Evolutionary conservation across 2,888 invertebrate genomes (phyloP), one percentile per base, ranked within the genome.

Genomic region (Leptinotarsa rubiginosa): DNA sequence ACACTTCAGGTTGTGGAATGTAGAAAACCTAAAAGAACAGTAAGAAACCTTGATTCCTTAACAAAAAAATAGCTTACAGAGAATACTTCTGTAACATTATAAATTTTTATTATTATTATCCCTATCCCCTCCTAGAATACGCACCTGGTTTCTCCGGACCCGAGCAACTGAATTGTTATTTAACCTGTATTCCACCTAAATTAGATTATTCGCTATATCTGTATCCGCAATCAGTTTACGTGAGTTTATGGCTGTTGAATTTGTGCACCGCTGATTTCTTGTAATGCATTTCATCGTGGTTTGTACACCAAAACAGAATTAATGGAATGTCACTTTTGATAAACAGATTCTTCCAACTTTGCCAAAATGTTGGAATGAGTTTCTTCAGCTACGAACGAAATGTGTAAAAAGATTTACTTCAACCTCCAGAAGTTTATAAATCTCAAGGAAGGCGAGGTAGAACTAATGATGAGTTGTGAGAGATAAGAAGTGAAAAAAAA

Each of bases 201-300:
- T 56, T 56, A 56, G 56, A 56, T 56, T 56, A 56, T 56, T 56
- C 56, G 13, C 20, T 20, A 56, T 56, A 56, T 56, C 56, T 56
- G 56, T 56, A 56, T 18, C 56, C 56, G 22, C 56, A 56, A 56
- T 56, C 56, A 56, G 20, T 56, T 56, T 22, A 56, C 20, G 56
- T 56, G 56, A 22, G 22, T 56, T 56, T 56, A 22, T 56, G 22
- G 56, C 22, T 22, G 22, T 13, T 56, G 20, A 12, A 18, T 20
- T 22, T 13, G 54, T 56, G 56, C 15, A 56, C 22, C 13, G 56
- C 56, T 22, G 25, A 56, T 25, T 56, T 22, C 56, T 22, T 56
- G 22, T 56, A 13, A 56, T 56, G 56, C 56, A 15, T 22, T 56
- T 56, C 3, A 56, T 56, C 15, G 22, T 56, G 22, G 56, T 56